Evolutionary conservation across 2,797 vertebrate species (phyloP).

Genomic region (Sphenopsis melanotis): DNA sequence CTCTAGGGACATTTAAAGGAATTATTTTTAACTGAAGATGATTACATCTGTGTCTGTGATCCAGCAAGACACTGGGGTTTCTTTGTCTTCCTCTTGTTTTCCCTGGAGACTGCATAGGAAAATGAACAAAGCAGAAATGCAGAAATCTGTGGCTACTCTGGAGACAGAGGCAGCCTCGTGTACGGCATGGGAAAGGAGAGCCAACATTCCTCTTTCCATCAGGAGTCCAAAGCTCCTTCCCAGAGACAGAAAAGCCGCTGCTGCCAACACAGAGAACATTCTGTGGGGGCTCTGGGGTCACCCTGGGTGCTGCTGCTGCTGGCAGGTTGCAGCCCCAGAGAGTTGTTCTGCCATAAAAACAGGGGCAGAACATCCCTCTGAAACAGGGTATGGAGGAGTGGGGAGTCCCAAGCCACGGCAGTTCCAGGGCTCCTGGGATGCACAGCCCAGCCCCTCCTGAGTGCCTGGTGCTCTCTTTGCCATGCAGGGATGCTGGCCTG

Average conservation of each 20-base stretch:
- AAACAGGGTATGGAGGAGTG: rapidly evolving
- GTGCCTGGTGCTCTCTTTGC: neutral
- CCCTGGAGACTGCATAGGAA: neutral
- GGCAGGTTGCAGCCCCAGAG: neutral
- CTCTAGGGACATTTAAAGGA: neutral
- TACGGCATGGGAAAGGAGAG: neutral
- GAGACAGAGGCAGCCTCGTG: neutral
- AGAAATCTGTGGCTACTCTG: neutral
- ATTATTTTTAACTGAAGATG: neutral
- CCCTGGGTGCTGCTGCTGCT: neutral
- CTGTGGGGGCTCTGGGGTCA: neutral
- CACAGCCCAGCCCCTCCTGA: neutral
- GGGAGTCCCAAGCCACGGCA: rapidly evolving
- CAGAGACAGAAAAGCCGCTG: neutral
- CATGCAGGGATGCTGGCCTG: rapidly evolving
- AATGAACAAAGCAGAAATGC: conserved; percentile 2
- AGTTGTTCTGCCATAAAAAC: neutral
- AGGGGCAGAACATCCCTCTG: neutral
- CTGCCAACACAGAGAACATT: neutral
- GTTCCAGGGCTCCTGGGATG: neutral
- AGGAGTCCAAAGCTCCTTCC: neutral
- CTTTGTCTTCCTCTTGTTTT: conserved; percentile 5
- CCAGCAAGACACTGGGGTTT: neutral
- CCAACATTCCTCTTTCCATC: neutral
- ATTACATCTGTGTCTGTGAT: neutral